phyloP scores from a whole-genome alignment of 2,888 invertebrate species.

The Tortricodes alternella region DNA sequence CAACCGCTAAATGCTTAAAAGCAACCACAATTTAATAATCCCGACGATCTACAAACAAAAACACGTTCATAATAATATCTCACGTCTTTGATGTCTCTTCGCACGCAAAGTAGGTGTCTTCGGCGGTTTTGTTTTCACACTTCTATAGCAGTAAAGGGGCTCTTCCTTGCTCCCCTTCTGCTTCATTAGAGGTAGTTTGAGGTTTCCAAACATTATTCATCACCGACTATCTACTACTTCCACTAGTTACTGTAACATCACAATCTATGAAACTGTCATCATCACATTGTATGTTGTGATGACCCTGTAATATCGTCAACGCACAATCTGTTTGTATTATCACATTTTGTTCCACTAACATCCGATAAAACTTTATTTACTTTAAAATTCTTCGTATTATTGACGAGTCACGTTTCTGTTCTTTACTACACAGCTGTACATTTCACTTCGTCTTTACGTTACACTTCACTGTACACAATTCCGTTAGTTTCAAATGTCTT shows the following conservation, averaged over 20 bases:
- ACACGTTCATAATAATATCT: conserved; percentile 42
- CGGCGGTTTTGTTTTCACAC: conserved; percentile 80
- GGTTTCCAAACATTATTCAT: conserved; percentile 79
- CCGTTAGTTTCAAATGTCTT: not conserved
- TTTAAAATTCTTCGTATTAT: not conserved
- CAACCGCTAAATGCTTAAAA: not conserved
- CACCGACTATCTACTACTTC: conserved; percentile 36
- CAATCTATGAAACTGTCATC: not conserved
- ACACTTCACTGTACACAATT: not conserved
- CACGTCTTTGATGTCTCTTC: conserved; percentile 78
- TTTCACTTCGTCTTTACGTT: not conserved
- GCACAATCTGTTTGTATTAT: not conserved
- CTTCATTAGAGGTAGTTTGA: conserved; percentile 79
- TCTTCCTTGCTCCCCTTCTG: conserved; percentile 71
- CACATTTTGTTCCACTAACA: not conserved
- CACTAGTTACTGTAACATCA: not conserved
- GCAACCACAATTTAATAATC: conserved; percentile 5
- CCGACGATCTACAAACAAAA: not conserved
- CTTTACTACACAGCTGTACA: not conserved
- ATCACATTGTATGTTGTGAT: not conserved
- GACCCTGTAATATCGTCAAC: no score
- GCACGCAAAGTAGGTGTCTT: conserved; percentile 81
- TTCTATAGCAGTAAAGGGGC: conserved; percentile 74
- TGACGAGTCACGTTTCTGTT: not conserved
- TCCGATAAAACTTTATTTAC: not conserved